Conservation (phyloP, 1,140 invertebrate species). For the Calliphora vicina region DNA sequence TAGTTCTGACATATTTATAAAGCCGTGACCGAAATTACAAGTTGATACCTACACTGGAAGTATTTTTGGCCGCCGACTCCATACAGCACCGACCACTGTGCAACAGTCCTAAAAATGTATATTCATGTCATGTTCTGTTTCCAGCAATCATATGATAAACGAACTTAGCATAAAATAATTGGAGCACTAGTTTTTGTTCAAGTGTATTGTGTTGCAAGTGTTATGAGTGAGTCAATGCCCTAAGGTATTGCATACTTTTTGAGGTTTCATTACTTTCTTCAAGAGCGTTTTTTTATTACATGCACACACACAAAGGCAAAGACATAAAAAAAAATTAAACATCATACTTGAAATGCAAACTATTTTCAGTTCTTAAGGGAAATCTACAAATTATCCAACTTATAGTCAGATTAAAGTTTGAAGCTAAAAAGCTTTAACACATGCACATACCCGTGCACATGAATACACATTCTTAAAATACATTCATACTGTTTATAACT, state of each 20-base stretch:
- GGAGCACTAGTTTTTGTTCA: too few relatives aligned
- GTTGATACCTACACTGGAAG: too few relatives aligned
- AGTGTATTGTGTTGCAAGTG: background rate
- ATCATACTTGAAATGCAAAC: conserved; percentile 20
- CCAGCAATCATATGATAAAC: too few relatives aligned
- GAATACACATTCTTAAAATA: background rate
- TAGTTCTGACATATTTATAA: too few relatives aligned
- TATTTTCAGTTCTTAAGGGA: conserved; percentile 13
- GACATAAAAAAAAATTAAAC: background rate
- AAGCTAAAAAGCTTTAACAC: background rate
- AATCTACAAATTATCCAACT: conserved; percentile 28
- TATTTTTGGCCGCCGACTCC: too few relatives aligned
- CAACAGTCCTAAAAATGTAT: too few relatives aligned
- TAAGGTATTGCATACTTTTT: conserved; percentile 20
- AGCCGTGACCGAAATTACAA: too few relatives aligned
- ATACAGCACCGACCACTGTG: too few relatives aligned
- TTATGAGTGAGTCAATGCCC: conserved; percentile 9
- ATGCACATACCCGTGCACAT: background rate
- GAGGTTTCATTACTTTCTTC: conserved; percentile 11
- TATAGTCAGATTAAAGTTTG: conserved; percentile 20
- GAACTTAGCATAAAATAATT: too few relatives aligned
- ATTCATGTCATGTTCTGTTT: too few relatives aligned
- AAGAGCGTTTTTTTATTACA: background rate
- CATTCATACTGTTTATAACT: background rate
- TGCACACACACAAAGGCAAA: background rate